These are phyloP conservation scores for Hofmannophila pseudospretella DNA, from an alignment of 2,888 invertebrate species.

Conservation along the genomic window DNA sequence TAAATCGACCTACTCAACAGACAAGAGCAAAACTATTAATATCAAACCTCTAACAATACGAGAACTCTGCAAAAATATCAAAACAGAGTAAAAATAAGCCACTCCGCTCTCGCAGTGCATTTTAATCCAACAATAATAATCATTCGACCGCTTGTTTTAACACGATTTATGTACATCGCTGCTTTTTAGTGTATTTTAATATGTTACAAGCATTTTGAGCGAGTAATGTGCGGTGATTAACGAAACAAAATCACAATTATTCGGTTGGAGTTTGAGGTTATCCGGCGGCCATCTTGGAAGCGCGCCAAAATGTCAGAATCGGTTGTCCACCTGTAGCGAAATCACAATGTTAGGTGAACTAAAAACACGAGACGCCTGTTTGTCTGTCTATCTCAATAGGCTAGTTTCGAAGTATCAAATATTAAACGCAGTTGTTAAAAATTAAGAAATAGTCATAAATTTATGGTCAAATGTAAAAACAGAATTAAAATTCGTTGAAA, in stretches of 20 bases:
- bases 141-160: background rate
- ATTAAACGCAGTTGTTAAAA: too few species aligned
- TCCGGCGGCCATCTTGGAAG: slow-evolving; percentile 16
- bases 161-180: slow-evolving; percentile 5
- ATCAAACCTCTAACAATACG: background rate
- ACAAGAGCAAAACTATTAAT: too few species aligned
- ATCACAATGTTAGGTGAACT: too few species aligned
- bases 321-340: slow-evolving; percentile 4
- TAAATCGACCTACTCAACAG: too few species aligned
- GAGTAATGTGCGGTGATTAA: slow-evolving; percentile 12
- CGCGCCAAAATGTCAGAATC: slow-evolving; percentile 18
- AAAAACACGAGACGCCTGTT: too few species aligned
- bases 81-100: background rate
- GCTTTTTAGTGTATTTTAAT: slow-evolving; percentile 1
- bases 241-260: slow-evolving; percentile 3
- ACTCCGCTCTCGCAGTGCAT: background rate
- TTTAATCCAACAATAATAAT: background rate
- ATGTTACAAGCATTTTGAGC: background rate
- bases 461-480: too few species aligned
- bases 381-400: too few species aligned
- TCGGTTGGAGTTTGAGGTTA: slow-evolving; percentile 4
- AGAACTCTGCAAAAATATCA: background rate
- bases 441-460: too few species aligned
- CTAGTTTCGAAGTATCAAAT: too few species aligned
- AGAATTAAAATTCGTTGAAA: too few species aligned